These are phyloP conservation scores for Strigamia crassipes DNA, from an alignment of 2,888 invertebrate species.

Conservation along the genomic window DNA sequence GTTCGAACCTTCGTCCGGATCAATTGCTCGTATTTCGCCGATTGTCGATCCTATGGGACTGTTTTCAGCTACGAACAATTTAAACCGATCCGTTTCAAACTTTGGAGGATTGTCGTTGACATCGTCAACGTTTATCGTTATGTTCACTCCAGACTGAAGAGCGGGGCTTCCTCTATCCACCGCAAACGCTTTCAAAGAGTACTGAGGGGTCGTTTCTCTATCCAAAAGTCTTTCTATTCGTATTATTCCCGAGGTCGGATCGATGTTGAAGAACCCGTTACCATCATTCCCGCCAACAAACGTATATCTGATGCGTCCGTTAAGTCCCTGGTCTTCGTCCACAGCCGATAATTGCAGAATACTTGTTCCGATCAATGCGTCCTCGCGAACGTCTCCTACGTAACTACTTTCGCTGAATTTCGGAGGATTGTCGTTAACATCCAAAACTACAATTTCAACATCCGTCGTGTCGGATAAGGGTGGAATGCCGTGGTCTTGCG, in stretches of 20 bases:
- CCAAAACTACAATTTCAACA: constrained; percentile 91
- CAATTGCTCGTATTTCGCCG: constrained; percentile 84
- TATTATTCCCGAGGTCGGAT: constrained; percentile 88
- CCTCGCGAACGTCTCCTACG: constrained; percentile 75
- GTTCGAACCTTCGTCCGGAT: constrained; percentile 90
- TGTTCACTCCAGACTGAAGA: constrained; percentile 59
- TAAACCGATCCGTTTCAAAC: constrained; percentile 84
- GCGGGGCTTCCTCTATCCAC: constrained; percentile 86
- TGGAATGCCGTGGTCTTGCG: constrained; percentile 89
- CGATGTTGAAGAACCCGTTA: constrained; percentile 89
- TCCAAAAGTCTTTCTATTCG: constrained; percentile 87
- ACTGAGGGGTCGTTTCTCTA: constrained; percentile 83
- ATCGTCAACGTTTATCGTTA: constrained; percentile 79
- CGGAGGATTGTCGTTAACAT: constrained; percentile 95
- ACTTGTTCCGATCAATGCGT: constrained; percentile 76
- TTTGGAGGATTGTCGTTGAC: constrained; percentile 89
- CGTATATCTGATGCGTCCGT: constrained; percentile 80
- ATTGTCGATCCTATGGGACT: constrained; percentile 95
- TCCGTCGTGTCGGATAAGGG: constrained; percentile 91
- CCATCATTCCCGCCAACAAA: constrained; percentile 62
- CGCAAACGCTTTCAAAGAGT: constrained; percentile 83
- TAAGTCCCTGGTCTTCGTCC: constrained; percentile 83
- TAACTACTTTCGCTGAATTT: constrained; percentile 66
- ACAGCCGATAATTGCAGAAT: constrained; percentile 66
- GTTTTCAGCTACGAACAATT: constrained; percentile 89